Evolutionary conservation across 92 coral and sea anemone species (phyloP).

Genomic region (Heteractis magnifica): DNA sequence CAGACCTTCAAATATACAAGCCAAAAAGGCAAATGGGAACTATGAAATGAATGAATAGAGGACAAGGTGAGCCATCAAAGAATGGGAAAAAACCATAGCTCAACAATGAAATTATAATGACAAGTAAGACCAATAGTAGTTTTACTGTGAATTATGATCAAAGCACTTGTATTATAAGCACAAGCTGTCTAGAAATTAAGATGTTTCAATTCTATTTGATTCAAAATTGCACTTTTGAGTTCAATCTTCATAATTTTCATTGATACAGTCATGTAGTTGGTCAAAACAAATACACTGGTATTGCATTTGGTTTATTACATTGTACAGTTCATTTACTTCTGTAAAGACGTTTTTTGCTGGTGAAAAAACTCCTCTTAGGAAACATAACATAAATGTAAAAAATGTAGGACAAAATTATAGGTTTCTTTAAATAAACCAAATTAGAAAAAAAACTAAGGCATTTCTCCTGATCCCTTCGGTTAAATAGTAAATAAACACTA

Average conservation of each 20-base stretch:
- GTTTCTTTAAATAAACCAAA: too few species aligned
- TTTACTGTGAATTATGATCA: not conserved
- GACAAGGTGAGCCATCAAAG: not conserved
- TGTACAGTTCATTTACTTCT: not conserved
- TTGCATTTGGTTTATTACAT: too few species aligned
- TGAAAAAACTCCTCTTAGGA: not conserved
- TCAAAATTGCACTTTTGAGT: not conserved
- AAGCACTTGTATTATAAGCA: not conserved
- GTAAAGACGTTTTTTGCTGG: not conserved
- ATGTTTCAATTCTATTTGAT: not conserved
- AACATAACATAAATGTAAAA: not conserved
- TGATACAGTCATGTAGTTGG: not conserved
- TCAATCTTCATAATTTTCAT: not conserved
- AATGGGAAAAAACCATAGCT: not conserved
- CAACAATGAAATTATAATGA: not conserved
- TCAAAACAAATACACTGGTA: not conserved
- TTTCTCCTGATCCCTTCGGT: not conserved
- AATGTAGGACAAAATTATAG: not conserved
- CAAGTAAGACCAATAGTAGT: not conserved
- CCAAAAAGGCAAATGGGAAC: not conserved
- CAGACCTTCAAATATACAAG: not conserved
- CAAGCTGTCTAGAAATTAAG: not conserved
- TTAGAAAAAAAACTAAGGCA: too few species aligned
- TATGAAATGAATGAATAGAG: not conserved
- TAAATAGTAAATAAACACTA: too few species aligned